Evolutionary conservation across 1,140 invertebrate genomes (phyloP), one percentile per base, ranked within the genome.

Genomic region (Aphelinus atriplicis): DNA sequence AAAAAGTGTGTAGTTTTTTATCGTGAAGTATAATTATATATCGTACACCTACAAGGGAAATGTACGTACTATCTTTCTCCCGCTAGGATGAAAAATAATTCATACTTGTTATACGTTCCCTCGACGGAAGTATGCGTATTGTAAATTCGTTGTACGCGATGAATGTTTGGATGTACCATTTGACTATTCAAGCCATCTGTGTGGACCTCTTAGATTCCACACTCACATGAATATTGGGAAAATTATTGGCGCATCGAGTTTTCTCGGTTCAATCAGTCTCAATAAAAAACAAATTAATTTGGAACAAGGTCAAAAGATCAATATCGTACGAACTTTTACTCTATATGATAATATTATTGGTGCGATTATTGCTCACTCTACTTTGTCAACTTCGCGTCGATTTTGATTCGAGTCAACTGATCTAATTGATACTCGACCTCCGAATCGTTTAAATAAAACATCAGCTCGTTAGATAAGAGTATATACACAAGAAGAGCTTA

Each of bases 401-500:
- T 26, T 26, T 26, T 26, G 26, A 26, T 26, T 26, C 26, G 26
- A 26, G 26, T 26, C 26, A 26, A 26, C 26, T 26, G 26, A 26
- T 26, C 26, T 26, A 26, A 26, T 26, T 26, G 26, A 26, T 26
- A 26, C 26, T 26, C 26, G 26, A 26, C 26, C 26, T 26, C 26
- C 26, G 26, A 26, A 26, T 26, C 26, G 26, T 26, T 26, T 26
- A 26, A 26, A 26, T 26, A 26, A 26, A 26, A 26, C 26, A 26
- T 26, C 26, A 26, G 26, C 26, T 26, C 26, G 26, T 26, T 63
- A 2, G 6, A 53, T 1, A 45, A n/a, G 5, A 70, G 46, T 9
- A 2, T 70, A 61, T 7, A 46, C 53, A 66, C 53, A 66, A 42
- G 64, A 55, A 9, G n/a, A 66, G 51, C 26, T 51, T n/a, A 67